Evolutionary conservation across 2,888 invertebrate genomes (phyloP).

Genomic region (Schizotus pectinicornis): DNA sequence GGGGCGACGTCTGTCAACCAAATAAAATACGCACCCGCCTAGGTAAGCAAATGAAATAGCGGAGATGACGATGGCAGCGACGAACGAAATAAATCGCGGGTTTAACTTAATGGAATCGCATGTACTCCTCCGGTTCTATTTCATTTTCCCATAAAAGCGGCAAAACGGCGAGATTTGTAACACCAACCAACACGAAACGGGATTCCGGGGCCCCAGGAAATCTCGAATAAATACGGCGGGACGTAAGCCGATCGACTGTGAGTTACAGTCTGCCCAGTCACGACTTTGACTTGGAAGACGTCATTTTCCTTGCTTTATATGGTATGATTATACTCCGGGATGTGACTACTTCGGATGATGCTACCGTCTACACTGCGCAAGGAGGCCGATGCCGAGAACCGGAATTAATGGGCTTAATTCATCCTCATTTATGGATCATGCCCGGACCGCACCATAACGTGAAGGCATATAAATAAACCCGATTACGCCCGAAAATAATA

Average conservation of each 20-base stretch:
- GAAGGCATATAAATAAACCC: too few species aligned
- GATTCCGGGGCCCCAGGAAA: constrained; percentile 10
- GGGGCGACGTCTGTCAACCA: constrained; percentile 17
- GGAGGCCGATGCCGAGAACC: background rate
- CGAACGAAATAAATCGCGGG: constrained; percentile 14
- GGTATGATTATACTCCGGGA: background rate
- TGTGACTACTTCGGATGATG: background rate
- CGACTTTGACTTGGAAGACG: background rate
- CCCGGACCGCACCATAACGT: too few species aligned
- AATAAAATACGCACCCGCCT: constrained; percentile 5
- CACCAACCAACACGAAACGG: constrained; percentile 7
- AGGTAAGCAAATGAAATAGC: constrained; percentile 13
- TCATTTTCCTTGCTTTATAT: background rate
- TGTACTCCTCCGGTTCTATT: constrained; percentile 20
- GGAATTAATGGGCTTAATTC: too few species aligned
- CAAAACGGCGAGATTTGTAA: constrained; percentile 24
- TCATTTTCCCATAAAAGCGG: constrained; percentile 28
- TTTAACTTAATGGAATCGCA: constrained; percentile 23
- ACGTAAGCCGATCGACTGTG: constrained; percentile 31
- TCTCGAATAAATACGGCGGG: constrained; percentile 26
- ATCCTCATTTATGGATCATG: too few species aligned
- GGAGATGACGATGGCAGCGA: background rate
- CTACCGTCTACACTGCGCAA: background rate
- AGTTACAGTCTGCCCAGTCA: constrained; percentile 10
- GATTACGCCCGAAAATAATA: too few species aligned